phyloP scores from a whole-genome alignment of 1,140 invertebrate genomes.

The Aphidius gifuensis region DNA sequence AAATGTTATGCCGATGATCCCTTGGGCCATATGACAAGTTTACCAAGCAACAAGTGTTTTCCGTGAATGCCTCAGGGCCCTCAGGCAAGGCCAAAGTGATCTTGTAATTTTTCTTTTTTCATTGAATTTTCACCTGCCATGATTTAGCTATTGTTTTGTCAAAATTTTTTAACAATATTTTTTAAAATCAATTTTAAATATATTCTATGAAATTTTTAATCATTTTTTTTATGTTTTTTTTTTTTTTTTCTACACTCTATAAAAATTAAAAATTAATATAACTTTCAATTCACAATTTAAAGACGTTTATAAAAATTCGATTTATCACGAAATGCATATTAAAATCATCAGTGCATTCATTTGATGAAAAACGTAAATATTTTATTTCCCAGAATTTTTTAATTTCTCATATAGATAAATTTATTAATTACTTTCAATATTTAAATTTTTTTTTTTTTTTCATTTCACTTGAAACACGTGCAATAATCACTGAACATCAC shows the following conservation, averaged over 20 bases:
- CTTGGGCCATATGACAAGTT: no score
- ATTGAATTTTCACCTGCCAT: neutral
- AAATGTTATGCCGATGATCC: no score
- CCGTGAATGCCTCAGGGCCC: slow-evolving; percentile 20
- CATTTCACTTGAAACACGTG: no score
- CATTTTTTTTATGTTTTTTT: neutral
- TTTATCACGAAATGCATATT: no score
- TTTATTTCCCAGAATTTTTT: neutral
- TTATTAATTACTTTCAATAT: neutral
- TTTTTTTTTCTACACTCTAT: neutral
- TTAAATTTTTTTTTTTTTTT: neutral
- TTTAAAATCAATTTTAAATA: no score
- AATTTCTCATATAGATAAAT: no score
- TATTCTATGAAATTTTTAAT: neutral
- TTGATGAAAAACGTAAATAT: neutral
- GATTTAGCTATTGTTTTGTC: no score
- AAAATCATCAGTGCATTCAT: slow-evolving; percentile 21
- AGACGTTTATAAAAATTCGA: no score
- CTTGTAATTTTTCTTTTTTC: slow-evolving; percentile 18
- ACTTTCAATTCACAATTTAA: no score
- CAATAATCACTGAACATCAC: no score
- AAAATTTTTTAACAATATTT: no score
- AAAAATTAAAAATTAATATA: no score
- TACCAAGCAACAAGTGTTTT: slow-evolving; percentile 21
- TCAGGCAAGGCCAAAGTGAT: slow-evolving; percentile 25